Percentiles rank a stretch among this genome's conserved stretches.
phyloP scores from a whole-genome alignment of 1,140 invertebrate species.

The Chionoecetes opilio region DNA sequence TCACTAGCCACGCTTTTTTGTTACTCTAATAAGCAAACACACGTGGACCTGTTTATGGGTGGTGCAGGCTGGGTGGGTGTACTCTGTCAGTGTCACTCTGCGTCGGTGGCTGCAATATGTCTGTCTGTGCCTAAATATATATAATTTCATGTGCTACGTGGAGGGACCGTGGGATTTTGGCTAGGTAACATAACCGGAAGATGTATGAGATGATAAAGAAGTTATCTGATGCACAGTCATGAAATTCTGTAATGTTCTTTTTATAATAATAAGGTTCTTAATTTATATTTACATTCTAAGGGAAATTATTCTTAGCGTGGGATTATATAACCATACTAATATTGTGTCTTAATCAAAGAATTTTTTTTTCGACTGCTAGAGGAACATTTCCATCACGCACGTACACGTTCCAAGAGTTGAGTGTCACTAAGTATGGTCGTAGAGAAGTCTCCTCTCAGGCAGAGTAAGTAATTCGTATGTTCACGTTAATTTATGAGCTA shows the following conservation, averaged over 20 bases:
- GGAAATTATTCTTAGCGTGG: not conserved
- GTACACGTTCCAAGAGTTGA: not conserved
- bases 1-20: not conserved
- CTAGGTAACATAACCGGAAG: not conserved
- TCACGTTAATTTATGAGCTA: constrained; percentile 42
- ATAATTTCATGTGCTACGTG: not conserved
- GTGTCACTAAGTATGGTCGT: not conserved
- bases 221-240: too few relatives aligned
- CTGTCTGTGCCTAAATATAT: not conserved
- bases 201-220: not conserved
- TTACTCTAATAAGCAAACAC: constrained; percentile 12
- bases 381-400: not conserved
- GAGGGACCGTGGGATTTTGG: not conserved
- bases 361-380: too few relatives aligned
- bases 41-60: not conserved
- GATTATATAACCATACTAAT: not conserved
- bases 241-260: not conserved
- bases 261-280: too few relatives aligned
- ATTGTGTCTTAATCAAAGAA: not conserved
- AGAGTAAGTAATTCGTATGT: constrained; percentile 44
- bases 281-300: too few relatives aligned
- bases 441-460: not conserved
- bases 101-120: not conserved
- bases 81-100: not conserved
- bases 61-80: not conserved